Evolutionary conservation across 2,113 vertebrate genomes (phyloP).

Genomic region (Malurus elegans): DNA sequence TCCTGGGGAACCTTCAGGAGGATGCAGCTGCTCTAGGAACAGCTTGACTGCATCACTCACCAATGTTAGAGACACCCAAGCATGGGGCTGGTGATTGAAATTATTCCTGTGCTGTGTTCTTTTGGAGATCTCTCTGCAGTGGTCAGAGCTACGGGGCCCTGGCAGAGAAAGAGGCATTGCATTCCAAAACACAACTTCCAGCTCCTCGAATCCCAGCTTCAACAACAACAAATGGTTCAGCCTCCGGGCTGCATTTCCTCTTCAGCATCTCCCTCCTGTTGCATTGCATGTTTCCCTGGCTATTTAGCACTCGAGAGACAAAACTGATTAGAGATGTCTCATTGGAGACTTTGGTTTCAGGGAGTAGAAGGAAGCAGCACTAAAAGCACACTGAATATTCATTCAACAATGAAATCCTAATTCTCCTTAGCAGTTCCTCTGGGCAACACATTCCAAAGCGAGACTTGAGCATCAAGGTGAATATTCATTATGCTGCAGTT

Average conservation of each 20-base stretch:
- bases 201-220: not conserved
- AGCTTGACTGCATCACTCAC: not conserved
- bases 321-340: not conserved
- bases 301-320: slow-evolving; percentile 3
- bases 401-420: slow-evolving; percentile 18
- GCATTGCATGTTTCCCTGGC: not conserved
- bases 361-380: not conserved
- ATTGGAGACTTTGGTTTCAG: not conserved
- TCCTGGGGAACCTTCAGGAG: not conserved
- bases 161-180: not conserved
- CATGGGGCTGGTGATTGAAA: not conserved
- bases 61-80: not conserved
- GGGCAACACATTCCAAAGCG: not conserved
- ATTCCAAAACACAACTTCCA: not conserved
- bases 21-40: not conserved
- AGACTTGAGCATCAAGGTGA: slow-evolving; percentile 20
- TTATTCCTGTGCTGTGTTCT: not conserved
- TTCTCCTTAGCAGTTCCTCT: slow-evolving; percentile 13
- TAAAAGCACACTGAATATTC: slow-evolving; percentile 44
- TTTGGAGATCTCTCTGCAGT: not conserved
- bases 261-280: not conserved
- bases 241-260: not conserved
- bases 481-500: not conserved
- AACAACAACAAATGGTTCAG: rapidly evolving
- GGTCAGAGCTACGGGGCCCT: not conserved